phyloP scores from a whole-genome alignment of 2,113 vertebrate species.

The Albula glossodonta region DNA sequence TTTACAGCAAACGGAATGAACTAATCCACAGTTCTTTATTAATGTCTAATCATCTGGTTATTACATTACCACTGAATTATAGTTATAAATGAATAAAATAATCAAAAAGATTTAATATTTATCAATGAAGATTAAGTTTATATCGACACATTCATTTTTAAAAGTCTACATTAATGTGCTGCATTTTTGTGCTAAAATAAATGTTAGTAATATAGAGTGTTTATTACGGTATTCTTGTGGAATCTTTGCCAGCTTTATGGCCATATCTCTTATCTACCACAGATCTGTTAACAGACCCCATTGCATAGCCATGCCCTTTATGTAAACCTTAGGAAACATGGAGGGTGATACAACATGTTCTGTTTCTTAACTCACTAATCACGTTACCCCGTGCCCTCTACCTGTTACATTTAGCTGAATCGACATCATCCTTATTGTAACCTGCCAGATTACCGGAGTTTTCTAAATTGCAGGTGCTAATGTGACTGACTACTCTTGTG shows the following conservation, averaged over 20 bases:
- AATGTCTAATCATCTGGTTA: background rate
- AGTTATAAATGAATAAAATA: background rate
- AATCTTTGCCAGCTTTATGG: conserved; percentile 38
- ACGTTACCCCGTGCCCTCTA: background rate
- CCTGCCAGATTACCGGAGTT: background rate
- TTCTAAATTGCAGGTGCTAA: background rate
- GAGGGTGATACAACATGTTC: conserved; percentile 75
- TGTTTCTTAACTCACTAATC: conserved; percentile 66
- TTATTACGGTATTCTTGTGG: background rate
- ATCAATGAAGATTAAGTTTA: background rate
- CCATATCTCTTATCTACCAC: conserved; percentile 49
- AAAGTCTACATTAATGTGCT: background rate
- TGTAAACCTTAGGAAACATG: conserved; percentile 79
- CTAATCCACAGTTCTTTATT: conserved; percentile 12
- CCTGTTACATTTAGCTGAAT: background rate
- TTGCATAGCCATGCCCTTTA: conserved; percentile 52
- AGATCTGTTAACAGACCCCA: conserved; percentile 55
- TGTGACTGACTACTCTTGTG: background rate
- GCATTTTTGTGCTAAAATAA: background rate
- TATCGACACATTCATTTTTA: background rate
- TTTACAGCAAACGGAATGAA: conserved; percentile 24
- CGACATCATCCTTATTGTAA: background rate
- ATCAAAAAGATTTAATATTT: background rate
- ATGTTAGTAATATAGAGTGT: background rate
- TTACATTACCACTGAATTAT: background rate